These are phyloP conservation scores for Magallana ariakensis DNA, from an alignment of 1,140 invertebrate genomes.

Conservation along the genomic window DNA sequence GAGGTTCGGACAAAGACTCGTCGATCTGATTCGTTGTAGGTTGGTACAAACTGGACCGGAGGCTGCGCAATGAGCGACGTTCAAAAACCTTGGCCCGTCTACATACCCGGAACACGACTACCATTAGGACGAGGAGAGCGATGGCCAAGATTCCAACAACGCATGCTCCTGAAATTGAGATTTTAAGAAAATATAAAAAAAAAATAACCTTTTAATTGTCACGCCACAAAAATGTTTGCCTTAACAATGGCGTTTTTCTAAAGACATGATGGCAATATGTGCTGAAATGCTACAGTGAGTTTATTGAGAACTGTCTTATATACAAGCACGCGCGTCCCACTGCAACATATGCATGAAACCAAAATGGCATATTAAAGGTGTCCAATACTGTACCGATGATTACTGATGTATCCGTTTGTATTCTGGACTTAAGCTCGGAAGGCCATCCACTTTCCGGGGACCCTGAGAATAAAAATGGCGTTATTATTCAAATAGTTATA, in stretches of 20 bases:
- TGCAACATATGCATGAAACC: too few species aligned
- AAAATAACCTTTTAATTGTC: too few species aligned
- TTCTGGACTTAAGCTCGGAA: background rate
- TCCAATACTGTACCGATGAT: background rate
- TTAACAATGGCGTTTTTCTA: too few species aligned
- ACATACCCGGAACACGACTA: constrained; percentile 7
- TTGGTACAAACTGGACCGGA: too few species aligned
- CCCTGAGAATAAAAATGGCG: background rate
- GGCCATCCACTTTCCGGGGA: background rate
- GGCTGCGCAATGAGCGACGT: background rate
- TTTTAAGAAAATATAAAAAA: background rate
- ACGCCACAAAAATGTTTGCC: too few species aligned
- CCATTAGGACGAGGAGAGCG: background rate
- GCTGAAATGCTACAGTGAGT: too few species aligned
- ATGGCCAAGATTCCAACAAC: constrained; percentile 35
- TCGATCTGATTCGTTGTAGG: background rate
- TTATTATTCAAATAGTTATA: too few species aligned
- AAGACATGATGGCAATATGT: too few species aligned
- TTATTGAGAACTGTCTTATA: too few species aligned
- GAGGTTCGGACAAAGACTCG: constrained; percentile 11
- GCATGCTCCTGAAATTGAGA: background rate
- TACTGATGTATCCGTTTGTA: background rate
- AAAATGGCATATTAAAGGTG: too few species aligned
- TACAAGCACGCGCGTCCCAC: too few species aligned
- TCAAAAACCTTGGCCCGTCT: background rate